These are phyloP conservation scores for Rhinogobio ventralis DNA, from an alignment of 2,797 vertebrate species.

Conservation along the genomic window DNA sequence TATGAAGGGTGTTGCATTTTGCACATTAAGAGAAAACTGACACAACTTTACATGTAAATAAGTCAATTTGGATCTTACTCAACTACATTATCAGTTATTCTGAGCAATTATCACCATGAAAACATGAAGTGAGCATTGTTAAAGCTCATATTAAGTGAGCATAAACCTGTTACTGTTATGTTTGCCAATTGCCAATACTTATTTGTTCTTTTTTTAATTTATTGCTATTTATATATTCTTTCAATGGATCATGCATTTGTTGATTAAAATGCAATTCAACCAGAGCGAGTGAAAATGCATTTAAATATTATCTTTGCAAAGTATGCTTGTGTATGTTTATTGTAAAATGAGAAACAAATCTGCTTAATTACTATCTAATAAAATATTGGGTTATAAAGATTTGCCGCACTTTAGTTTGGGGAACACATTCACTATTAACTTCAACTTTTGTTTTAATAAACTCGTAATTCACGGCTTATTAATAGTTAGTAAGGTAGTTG, in stretches of 20 bases:
- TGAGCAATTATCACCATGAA: background rate
- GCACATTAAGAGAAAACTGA: conserved; percentile 4
- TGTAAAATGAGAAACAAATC: background rate
- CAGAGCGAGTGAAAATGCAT: background rate
- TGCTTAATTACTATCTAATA: conserved; percentile 16
- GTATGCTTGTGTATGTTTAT: conserved; percentile 1
- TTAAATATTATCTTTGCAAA: background rate
- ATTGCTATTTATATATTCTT: conserved; percentile 32
- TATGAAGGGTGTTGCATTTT: background rate
- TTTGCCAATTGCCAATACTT: background rate
- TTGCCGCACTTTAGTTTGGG: no score
- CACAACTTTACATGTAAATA: background rate
- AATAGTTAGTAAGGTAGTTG: no score
- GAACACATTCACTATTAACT: no score
- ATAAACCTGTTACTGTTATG: background rate
- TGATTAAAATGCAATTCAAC: background rate
- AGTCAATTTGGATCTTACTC: no score
- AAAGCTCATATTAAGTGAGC: background rate
- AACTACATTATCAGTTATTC: background rate
- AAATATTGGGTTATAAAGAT: background rate
- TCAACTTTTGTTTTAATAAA: no score
- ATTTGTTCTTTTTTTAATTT: background rate
- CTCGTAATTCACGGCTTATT: no score
- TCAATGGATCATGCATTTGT: background rate
- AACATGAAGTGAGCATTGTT: background rate